Conservation (phyloP, 2,113 vertebrate species). For the Edolisoma coerulescens region DNA sequence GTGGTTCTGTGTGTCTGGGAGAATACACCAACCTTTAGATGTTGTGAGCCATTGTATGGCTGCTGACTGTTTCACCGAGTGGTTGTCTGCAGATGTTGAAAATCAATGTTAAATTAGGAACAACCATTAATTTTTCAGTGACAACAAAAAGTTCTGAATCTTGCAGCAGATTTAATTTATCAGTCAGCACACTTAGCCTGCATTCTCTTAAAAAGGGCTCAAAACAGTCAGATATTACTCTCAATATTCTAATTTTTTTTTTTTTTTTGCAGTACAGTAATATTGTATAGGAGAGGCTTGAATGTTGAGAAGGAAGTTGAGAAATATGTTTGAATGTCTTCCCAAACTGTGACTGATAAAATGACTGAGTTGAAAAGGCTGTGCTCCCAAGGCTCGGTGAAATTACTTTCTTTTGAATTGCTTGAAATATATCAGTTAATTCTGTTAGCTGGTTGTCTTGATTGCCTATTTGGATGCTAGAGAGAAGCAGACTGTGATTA, state of each 20-base stretch:
- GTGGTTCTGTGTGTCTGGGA: background rate
- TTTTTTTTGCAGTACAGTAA: background rate
- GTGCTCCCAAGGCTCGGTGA: background rate
- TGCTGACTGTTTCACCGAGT: background rate
- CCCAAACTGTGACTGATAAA: background rate
- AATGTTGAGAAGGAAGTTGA: background rate
- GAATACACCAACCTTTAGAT: background rate
- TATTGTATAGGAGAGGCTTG: background rate
- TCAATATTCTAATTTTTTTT: background rate
- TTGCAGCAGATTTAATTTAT: background rate
- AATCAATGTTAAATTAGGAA: background rate
- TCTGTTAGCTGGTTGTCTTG: slow-evolving; percentile 33
- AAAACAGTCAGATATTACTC: background rate
- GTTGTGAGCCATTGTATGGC: background rate
- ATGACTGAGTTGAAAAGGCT: background rate
- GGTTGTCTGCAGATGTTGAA: background rate
- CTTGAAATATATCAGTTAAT: slow-evolving; percentile 32
- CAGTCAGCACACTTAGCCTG: background rate
- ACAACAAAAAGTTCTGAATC: background rate
- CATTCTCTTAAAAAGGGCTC: background rate
- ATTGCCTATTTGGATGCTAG: slow-evolving; percentile 39
- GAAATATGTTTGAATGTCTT: background rate
- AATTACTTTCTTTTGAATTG: background rate
- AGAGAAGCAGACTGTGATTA: slow-evolving; percentile 26
- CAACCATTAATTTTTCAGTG: background rate